Evolutionary conservation across 2,113 vertebrate genomes (phyloP).

Genomic region (Oreotragus oreotragus): DNA sequence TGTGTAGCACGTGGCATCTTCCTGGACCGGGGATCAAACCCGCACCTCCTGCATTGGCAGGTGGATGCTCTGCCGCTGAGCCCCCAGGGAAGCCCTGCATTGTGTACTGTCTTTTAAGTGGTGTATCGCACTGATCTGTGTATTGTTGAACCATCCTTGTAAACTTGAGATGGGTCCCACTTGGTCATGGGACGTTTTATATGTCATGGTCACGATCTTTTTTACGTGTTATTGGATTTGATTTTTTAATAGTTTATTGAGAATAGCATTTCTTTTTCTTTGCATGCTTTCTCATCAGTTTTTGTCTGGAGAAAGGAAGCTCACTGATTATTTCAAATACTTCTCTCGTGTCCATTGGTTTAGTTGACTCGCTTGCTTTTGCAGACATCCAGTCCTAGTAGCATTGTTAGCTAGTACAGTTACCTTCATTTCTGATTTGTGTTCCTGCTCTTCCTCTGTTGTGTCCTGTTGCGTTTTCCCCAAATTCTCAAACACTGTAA

Average conservation of each 20-base stretch:
- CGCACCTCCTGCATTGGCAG: neutral
- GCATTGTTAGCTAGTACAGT: accelerated
- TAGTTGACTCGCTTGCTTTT: neutral
- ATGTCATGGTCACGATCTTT: neutral
- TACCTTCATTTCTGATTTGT: accelerated
- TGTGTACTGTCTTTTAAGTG: neutral
- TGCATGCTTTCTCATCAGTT: neutral
- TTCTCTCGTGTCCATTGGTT: accelerated
- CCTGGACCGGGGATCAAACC: neutral
- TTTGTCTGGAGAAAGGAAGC: neutral
- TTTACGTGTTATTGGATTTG: neutral
- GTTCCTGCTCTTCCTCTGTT: accelerated
- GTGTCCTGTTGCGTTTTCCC: accelerated
- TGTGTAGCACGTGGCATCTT: neutral
- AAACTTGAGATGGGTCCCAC: neutral
- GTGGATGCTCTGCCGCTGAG: neutral
- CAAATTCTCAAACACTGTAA: accelerated
- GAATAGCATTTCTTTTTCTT: neutral
- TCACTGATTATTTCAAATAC: accelerated
- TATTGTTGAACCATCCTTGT: neutral
- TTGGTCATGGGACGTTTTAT: neutral
- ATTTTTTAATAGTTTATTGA: neutral
- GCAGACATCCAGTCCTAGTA: accelerated
- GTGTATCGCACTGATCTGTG: neutral
- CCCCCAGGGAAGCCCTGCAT: neutral